A percentile compares a stretch with the other conserved stretches of the same genome.
phyloP scores from a whole-genome alignment of 2,888 invertebrate genomes.

The Loripinus fragilis region DNA sequence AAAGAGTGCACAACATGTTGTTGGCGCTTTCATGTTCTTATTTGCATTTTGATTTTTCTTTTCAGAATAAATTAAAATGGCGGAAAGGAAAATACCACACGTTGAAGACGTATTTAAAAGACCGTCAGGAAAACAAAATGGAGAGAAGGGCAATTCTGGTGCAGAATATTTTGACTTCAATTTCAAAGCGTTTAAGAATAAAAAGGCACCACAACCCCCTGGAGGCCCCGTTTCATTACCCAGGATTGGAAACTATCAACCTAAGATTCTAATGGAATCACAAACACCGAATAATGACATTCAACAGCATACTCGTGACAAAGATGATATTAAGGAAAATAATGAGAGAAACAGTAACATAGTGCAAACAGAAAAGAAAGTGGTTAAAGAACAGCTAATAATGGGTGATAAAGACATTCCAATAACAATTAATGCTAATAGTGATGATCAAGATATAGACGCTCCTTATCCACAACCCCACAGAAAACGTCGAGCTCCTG shows the following conservation, averaged over 20 bases:
- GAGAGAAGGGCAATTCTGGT: slow-evolving; percentile 2
- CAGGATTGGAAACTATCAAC: slow-evolving; percentile 66
- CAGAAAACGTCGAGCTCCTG: slow-evolving; percentile 49
- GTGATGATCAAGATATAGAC: background rate
- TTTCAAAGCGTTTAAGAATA: slow-evolving; percentile 58
- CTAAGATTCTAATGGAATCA: slow-evolving; percentile 50
- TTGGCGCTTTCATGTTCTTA: no score
- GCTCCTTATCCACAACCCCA: slow-evolving; percentile 48
- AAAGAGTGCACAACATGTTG: no score
- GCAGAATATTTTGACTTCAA: slow-evolving; percentile 40
- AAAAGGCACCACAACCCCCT: slow-evolving; percentile 63
- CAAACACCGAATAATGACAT: background rate
- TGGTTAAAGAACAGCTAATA: slow-evolving; percentile 20
- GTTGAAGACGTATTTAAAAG: slow-evolving; percentile 47
- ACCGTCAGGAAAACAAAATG: slow-evolving; percentile 7
- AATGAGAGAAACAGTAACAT: background rate
- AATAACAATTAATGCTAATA: slow-evolving; percentile 35
- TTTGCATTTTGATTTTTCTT: background rate
- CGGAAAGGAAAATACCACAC: slow-evolving; percentile 52
- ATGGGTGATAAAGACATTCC: slow-evolving; percentile 61
- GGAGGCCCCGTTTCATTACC: slow-evolving; percentile 48
- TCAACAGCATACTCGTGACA: background rate
- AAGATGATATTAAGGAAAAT: background rate
- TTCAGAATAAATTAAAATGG: slow-evolving; percentile 29
- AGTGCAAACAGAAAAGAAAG: background rate